phyloP scores from a whole-genome alignment of 2,113 vertebrate genomes.

The Antennarius striatus region DNA sequence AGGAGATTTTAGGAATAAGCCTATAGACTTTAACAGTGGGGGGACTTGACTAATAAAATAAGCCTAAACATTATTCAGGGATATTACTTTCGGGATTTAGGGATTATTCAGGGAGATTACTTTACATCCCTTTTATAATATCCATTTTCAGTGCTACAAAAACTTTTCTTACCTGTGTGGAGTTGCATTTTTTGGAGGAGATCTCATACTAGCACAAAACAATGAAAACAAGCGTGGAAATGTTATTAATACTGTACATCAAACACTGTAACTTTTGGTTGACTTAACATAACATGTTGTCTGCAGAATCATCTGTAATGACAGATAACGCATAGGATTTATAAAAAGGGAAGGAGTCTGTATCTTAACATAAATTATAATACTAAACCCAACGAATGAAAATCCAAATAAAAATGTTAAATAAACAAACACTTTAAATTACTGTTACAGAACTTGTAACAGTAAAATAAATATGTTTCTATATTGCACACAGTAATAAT shows the following conservation, averaged over 20 bases:
- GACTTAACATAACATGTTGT: too few species aligned
- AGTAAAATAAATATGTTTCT: too few species aligned
- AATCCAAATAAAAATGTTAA: too few species aligned
- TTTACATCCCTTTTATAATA: not conserved
- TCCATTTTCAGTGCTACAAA: not conserved
- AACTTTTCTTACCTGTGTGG: constrained; percentile 48
- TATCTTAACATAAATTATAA: too few species aligned
- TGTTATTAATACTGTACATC: not conserved
- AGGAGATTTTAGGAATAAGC: constrained; percentile 3
- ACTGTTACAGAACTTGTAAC: too few species aligned
- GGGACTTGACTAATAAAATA: constrained; percentile 2
- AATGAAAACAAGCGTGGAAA: constrained; percentile 8
- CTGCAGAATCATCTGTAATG: too few species aligned
- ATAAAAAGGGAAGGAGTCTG: too few species aligned
- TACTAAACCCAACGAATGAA: too few species aligned
- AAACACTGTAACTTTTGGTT: too few species aligned
- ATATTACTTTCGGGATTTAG: not conserved
- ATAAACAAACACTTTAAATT: too few species aligned
- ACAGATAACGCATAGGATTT: too few species aligned
- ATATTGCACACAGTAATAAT: too few species aligned
- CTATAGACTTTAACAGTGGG: constrained; percentile 2
- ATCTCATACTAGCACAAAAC: constrained; percentile 50
- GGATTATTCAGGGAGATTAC: constrained; percentile 13
- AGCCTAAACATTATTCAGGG: not conserved
- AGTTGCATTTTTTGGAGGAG: constrained; percentile 53